Conservation (phyloP, 2,113 vertebrate species). For the Xiphorhynchus elegans region DNA sequence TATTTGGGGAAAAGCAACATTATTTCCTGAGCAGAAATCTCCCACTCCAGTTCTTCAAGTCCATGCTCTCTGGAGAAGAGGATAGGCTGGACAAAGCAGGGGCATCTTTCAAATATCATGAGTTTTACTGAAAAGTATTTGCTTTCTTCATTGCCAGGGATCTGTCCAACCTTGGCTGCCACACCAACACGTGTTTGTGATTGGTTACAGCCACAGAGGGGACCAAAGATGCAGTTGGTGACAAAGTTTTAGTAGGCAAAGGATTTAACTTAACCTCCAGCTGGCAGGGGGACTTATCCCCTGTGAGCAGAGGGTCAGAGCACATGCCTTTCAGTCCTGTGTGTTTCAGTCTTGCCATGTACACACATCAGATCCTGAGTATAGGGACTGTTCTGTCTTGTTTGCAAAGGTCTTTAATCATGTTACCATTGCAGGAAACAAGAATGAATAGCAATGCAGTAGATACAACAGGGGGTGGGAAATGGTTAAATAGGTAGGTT, state of each 20-base stretch:
- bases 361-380: not conserved
- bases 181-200: not conserved
- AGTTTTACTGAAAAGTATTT: not conserved
- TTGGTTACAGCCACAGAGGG: not conserved
- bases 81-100: not conserved
- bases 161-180: not conserved
- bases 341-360: not conserved
- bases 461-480: not conserved
- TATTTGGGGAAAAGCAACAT: not conserved
- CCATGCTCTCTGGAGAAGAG: not conserved
- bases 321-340: not conserved
- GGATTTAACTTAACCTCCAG: not conserved
- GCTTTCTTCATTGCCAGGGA: not conserved
- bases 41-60: not conserved
- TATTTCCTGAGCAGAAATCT: not conserved
- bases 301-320: not conserved
- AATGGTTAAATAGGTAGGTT: not conserved
- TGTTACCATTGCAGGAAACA: not conserved
- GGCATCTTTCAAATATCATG: not conserved
- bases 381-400: not conserved
- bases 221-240: slow-evolving; percentile 7
- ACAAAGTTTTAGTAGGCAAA: not conserved
- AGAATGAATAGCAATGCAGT: not conserved
- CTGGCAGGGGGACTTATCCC: not conserved
- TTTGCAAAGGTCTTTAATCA: not conserved